Base-by-base conservation (phyloP, 2,888 invertebrate species). In the Hirtodrosophila confusa region DNA sequence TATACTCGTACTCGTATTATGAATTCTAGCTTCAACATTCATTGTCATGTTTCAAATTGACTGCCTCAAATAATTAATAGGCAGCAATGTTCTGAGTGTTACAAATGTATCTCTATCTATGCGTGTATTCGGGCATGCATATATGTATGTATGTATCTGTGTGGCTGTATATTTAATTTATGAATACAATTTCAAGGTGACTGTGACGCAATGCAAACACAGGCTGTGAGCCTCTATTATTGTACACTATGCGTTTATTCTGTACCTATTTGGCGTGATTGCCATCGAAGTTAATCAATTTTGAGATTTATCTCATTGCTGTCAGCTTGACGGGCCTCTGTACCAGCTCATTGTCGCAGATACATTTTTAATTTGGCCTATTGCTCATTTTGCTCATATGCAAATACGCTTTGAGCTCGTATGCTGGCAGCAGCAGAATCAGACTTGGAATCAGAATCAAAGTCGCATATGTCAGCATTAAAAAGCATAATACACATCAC, bases 391-490 rank as follows among this genome's bases (percentile, higher is more conserved):
- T 64, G 54, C 27, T 37, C 44, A 33, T n/a, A 51, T 55, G 55
- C 36, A 62, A 41, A 62, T 47, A 47, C 17, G 33, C 11, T 39
- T 11, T 50, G 37, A 53, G 54, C 53, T 45, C 36, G 11, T 45
- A 48, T 50, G 54, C 54, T 57, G 48, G 29, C 65, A 61, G 9
- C 39, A 1, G 10, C 43, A 1, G 17, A 17, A 9, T 49, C 17
- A 49, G 27, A 6, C 27, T 10, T 29, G 11, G 11, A 45, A 50
- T 60, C 17, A 29, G 40, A 51, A 60, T 86, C 54, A 50, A 48
- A 69, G 64, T 39, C 65, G 67, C 74, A 75, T 86, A 68, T 74
- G 86, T 80, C 80, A 75, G 86, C 74, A 83, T 83, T 76, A 69
- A 54, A 37, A 24, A 35, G 11, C 58, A 72, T 56, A 68, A 58